Evolutionary conservation across 1,140 invertebrate species (phyloP), one percentile per base, ranked within the genome.

Genomic region (Drosophila pallidifrons): DNA sequence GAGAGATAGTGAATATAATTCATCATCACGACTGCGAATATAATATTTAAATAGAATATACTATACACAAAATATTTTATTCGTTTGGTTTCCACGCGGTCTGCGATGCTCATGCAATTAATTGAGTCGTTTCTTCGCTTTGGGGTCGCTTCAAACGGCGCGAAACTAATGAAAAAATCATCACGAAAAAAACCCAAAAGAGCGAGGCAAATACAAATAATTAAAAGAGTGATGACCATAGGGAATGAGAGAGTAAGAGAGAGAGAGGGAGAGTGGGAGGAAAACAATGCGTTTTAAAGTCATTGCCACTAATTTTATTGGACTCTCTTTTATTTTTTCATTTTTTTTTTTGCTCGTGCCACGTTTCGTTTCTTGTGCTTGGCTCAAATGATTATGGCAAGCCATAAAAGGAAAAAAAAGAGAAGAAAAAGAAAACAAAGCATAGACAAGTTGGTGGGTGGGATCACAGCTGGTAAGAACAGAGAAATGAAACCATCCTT

Each of bases 231-330:
- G 54, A 28, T 61, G 58, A 15, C 16, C 30, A 55, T 7, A 41
- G 72, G 46, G 66, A 32, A 7, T 4, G 43, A 5, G 8, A 4
- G 43, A 5, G 25, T 8, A 2, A 11, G 11, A 49, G 15, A n/a
- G 8, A 7, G 28, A 16, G 38, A 5, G 35, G 15, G 5, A 13
- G 11, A 51, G 15, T 25, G 8, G 7, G 28, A 25, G 38, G 32
- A 73, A 79, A 86, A 77, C 76, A 74, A 74, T 81, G 79, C 75
- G 70, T 79, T 88, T 87, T 88, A 88, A 88, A 87, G 82, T 67
- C 79, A 82, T 87, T 87, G 63, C 68, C 78, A 88, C 83, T 87
- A 87, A 87, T 87, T 87, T 87, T 88, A 87, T 87, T 81, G 77
- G 68, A 60, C 35, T 77, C 20, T 25, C 20, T 25, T 25, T 20